Conservation (phyloP, 2,888 invertebrate species). For the Chloromyia formosa region DNA sequence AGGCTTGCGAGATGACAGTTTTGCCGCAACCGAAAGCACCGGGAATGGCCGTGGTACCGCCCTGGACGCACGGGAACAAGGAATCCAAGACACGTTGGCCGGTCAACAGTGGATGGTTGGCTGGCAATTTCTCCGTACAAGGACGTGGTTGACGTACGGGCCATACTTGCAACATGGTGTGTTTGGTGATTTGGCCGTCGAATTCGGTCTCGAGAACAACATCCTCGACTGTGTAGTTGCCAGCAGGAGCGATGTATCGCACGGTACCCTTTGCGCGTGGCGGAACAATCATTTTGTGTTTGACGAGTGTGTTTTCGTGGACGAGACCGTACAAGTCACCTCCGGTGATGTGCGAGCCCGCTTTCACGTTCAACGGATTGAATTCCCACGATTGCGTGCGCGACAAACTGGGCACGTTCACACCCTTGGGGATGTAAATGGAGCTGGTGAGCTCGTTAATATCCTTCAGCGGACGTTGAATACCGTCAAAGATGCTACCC, state of each 20-base stretch:
- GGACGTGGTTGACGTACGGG: conserved; percentile 98
- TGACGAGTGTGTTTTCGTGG: conserved; percentile 96
- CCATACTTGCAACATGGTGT: conserved; percentile 99
- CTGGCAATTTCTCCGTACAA: conserved; percentile 96
- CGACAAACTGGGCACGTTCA: conserved; percentile 92
- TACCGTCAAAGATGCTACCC: conserved; percentile 99
- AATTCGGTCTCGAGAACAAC: conserved; percentile 98
- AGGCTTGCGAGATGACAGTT: conserved; percentile 99
- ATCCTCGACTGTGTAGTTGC: conserved; percentile 94
- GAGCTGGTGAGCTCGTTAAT: conserved; percentile 92
- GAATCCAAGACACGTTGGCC: conserved; percentile 98
- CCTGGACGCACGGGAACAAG: conserved; percentile 98
- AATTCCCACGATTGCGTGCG: conserved; percentile 91
- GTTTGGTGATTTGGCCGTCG: conserved; percentile 91
- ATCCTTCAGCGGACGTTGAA: conserved; percentile 97
- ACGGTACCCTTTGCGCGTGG: conserved; percentile 96
- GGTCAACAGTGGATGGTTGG: conserved; percentile 97
- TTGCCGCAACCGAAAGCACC: conserved; percentile 99
- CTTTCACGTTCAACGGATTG: conserved; percentile 82
- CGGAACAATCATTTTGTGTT: conserved; percentile 95
- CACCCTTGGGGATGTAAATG: conserved; percentile 99
- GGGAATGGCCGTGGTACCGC: conserved; percentile 98
- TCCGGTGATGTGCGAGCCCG: conserved; percentile 98
- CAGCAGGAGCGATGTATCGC: conserved; percentile 91
- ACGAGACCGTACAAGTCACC: conserved; percentile 97